Evolutionary conservation across 2,797 vertebrate genomes (phyloP).

Genomic region (Synaphobranchus kaupii): DNA sequence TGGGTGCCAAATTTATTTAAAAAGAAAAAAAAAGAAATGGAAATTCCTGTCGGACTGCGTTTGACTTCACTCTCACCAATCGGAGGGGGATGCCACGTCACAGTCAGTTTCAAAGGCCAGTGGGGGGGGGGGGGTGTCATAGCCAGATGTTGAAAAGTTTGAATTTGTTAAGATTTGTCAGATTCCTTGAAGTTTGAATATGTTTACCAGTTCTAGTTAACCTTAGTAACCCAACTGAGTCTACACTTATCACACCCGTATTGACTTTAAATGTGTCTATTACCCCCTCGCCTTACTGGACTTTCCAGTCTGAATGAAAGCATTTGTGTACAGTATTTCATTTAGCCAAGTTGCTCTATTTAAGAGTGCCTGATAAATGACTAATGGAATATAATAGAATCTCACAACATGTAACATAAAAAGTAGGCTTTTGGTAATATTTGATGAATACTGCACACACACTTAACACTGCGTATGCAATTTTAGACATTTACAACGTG

Average conservation of each 20-base stretch:
- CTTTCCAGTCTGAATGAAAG: neutral
- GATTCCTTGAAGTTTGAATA: too few species aligned
- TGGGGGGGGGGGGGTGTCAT: constrained; percentile 14
- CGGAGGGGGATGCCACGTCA: constrained; percentile 18
- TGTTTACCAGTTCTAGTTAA: too few species aligned
- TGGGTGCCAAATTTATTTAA: too few species aligned
- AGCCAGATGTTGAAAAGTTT: too few species aligned
- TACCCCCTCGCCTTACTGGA: neutral
- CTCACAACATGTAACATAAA: neutral
- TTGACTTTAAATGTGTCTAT: neutral
- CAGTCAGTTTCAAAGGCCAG: neutral
- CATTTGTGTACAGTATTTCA: neutral
- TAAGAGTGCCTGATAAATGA: neutral
- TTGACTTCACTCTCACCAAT: constrained; percentile 10
- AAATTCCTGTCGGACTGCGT: too few species aligned
- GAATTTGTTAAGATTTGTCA: too few species aligned
- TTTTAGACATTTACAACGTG: constrained; percentile 22
- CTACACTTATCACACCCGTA: too few species aligned
- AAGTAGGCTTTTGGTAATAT: neutral
- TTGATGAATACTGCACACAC: neutral
- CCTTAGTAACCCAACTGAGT: too few species aligned
- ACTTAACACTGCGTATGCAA: constrained; percentile 7
- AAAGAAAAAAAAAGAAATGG: too few species aligned
- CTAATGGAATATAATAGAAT: neutral
- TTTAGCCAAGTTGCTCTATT: neutral